phyloP scores from a whole-genome alignment of 2,797 vertebrate genomes.

The Leucoraja ocellata region DNA sequence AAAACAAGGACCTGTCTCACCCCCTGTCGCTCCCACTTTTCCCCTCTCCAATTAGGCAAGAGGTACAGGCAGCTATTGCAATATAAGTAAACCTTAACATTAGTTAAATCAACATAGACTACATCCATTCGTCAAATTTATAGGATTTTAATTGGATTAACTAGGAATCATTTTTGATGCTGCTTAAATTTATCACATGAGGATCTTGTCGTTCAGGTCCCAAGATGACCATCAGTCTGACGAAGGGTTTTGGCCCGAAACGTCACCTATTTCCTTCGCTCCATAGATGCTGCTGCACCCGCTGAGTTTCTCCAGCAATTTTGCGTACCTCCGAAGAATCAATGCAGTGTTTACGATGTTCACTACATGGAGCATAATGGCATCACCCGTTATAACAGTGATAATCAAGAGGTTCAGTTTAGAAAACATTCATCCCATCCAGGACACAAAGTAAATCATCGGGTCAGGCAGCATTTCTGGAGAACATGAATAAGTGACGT shows the following conservation, averaged over 20 bases:
- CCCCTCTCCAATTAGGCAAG: too few relatives aligned
- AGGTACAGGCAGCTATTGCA: too few relatives aligned
- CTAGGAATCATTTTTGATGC: not conserved
- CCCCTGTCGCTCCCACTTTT: too few relatives aligned
- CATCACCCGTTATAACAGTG: not conserved
- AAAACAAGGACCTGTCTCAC: too few relatives aligned
- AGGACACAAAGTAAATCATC: too few relatives aligned
- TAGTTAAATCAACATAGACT: not conserved
- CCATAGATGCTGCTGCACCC: too few relatives aligned
- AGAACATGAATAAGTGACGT: too few relatives aligned
- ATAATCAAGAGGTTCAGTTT: not conserved
- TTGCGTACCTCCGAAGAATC: not conserved
- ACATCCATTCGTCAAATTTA: not conserved
- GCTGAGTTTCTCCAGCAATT: too few relatives aligned
- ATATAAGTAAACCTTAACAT: not conserved
- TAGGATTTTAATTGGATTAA: not conserved
- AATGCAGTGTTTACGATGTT: not conserved
- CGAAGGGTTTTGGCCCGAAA: too few relatives aligned
- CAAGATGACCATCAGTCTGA: not conserved
- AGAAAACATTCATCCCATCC: not conserved
- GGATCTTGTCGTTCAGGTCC: not conserved
- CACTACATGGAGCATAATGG: not conserved
- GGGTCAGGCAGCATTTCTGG: too few relatives aligned
- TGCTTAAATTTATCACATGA: not conserved
- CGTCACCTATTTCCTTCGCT: too few relatives aligned